Evolutionary conservation across 2,113 vertebrate species (phyloP).

Genomic region (Oriolus oriolus): DNA sequence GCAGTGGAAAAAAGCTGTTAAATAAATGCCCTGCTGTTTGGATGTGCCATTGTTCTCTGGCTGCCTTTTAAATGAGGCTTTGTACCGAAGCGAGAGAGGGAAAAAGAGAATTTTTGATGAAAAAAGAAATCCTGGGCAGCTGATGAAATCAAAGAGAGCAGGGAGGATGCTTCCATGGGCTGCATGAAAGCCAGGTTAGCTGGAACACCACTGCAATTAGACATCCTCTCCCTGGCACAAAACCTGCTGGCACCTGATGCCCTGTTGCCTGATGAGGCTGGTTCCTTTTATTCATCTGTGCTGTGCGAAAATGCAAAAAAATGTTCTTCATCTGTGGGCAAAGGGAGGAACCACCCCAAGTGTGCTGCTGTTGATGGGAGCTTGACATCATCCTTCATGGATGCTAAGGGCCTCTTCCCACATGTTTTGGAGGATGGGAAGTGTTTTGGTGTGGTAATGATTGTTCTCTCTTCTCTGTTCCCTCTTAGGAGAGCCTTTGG

Average conservation of each 20-base stretch:
- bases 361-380: not conserved
- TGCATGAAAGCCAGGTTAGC: not conserved
- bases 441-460: not conserved
- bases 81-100: not conserved
- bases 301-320: not conserved
- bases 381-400: not conserved
- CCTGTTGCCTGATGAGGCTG: not conserved
- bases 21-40: not conserved
- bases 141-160: not conserved
- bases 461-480: not conserved
- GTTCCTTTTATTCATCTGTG: not conserved
- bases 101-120: not conserved
- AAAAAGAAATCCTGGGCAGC: not conserved
- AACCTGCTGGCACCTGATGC: not conserved
- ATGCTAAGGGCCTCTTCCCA: not conserved
- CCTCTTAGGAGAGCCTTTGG: not conserved
- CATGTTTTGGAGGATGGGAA: not conserved
- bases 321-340: not conserved
- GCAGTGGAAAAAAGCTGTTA: not conserved
- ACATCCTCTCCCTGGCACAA: not conserved
- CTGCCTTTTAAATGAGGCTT: slow-evolving; percentile 1
- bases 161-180: not conserved
- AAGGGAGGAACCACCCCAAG: not conserved
- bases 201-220: not conserved
- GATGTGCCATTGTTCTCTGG: not conserved